Percentiles rank a stretch among this genome's conserved stretches.
phyloP scores from a whole-genome alignment of 2,113 vertebrate genomes.

The Brevimyrus niger region DNA sequence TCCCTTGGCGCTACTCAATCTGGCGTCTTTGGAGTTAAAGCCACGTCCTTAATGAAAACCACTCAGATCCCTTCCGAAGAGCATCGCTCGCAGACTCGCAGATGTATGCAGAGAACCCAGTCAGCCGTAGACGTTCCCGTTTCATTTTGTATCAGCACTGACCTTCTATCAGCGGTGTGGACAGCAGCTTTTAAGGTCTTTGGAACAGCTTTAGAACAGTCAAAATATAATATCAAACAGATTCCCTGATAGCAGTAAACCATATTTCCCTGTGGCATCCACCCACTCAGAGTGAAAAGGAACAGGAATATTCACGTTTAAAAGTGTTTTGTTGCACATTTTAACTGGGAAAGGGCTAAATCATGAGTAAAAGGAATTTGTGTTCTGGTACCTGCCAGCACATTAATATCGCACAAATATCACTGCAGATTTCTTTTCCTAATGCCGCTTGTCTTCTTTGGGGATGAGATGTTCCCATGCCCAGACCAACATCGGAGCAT shows the following conservation, averaged over 20 bases:
- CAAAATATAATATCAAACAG: neutral
- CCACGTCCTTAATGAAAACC: neutral
- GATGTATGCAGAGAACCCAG: neutral
- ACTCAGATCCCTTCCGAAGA: neutral
- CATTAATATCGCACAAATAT: neutral
- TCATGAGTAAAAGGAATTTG: neutral
- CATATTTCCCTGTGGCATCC: neutral
- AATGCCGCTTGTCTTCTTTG: neutral
- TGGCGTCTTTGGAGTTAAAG: neutral
- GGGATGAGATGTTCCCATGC: neutral
- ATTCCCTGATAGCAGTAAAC: neutral
- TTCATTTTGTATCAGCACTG: neutral
- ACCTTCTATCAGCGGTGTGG: neutral
- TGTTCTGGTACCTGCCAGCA: neutral
- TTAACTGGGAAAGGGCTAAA: neutral
- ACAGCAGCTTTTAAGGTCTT: neutral
- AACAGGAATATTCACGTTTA: neutral
- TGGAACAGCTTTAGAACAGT: conserved; percentile 1
- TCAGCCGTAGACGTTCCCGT: neutral
- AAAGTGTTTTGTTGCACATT: neutral
- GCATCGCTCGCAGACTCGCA: neutral
- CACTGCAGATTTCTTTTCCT: neutral
- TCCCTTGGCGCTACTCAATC: neutral
- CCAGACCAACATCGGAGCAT: neutral
- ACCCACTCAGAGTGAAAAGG: neutral